Conservation (phyloP, 2,113 vertebrate species). For the Accipiter cooperii region DNA sequence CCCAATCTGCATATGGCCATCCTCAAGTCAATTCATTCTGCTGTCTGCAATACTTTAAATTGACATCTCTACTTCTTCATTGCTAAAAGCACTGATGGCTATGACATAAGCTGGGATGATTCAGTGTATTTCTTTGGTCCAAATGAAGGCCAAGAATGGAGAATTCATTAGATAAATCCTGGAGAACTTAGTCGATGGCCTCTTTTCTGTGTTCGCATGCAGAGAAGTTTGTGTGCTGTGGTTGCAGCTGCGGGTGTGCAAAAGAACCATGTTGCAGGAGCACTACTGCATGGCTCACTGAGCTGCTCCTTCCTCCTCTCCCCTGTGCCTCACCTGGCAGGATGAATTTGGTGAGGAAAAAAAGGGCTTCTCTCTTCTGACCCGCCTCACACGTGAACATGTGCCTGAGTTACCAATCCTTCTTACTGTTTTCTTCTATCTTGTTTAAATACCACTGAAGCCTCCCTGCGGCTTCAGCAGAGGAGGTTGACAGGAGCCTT, state of each 20-base stretch:
- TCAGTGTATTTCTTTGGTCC: neutral
- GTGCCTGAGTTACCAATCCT: neutral
- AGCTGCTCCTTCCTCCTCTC: neutral
- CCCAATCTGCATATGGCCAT: neutral
- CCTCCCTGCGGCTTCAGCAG: neutral
- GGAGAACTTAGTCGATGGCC: neutral
- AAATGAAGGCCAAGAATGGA: neutral
- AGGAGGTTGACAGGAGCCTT: neutral
- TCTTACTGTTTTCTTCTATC: neutral
- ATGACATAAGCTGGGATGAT: neutral
- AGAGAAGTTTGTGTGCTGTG: neutral
- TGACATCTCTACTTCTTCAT: neutral
- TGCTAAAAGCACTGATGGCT: neutral
- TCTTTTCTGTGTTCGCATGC: neutral
- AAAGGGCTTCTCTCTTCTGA: neutral
- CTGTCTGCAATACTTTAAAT: neutral
- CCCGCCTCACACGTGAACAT: neutral
- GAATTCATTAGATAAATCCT: neutral
- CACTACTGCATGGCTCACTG: rapidly evolving
- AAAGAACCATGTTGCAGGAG: neutral
- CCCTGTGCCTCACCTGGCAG: neutral
- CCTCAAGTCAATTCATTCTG: neutral
- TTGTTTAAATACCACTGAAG: neutral
- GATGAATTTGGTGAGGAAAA: neutral
- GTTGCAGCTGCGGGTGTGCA: neutral